Evolutionary conservation across 64 coral and sea anemone species (phyloP), one percentile per base, ranked within the genome.

Genomic region (Porites australiensis): DNA sequence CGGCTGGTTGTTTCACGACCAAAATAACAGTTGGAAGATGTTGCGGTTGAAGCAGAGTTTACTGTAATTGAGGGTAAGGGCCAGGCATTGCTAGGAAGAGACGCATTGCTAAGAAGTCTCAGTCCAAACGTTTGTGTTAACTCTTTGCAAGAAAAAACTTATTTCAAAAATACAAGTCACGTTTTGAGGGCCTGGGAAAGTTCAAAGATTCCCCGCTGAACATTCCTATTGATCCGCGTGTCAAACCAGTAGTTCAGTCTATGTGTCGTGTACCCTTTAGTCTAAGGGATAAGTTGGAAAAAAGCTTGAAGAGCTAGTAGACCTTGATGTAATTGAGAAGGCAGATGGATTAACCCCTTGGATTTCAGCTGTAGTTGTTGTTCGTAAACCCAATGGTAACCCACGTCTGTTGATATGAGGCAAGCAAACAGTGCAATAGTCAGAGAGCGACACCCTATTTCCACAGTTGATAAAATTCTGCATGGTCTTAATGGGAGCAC

Each of bases 401-500:
- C 49, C 82, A 3, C 37, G 77, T 46, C 78, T 82, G 77, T 91
- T 53, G 89, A 91, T 49, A 91, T 91, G 78, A 91, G 89, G 72
- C 60, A 68, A 48, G 74, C 89, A 12, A 91, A 91, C 68, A 19
- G 51, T 70, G 77, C 89, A 27, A 74, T 91, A 12, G 50, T 80
- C 37, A 14, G 89, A 43, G 79, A 90, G 68, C 77, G 77, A 50
- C 89, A 91, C 46, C 89, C 89, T 14, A 91, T 72, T 19, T 78
- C 65, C 5, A 91, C 76, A 57, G 89, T 91, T 18, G 89, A 91
- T 70, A 77, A 91, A 62, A 19, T 91, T 6, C 48, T 85, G 15
- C 81, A 85, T 20, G 79, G 46, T 6, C 27, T 92, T 21, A 75
- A 91, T 63, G 10, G 57, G 8, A 79, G 74, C 16, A 91, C 76